These are phyloP conservation scores for Lanius collurio DNA, from an alignment of 2,113 vertebrate genomes.

Conservation along the genomic window DNA sequence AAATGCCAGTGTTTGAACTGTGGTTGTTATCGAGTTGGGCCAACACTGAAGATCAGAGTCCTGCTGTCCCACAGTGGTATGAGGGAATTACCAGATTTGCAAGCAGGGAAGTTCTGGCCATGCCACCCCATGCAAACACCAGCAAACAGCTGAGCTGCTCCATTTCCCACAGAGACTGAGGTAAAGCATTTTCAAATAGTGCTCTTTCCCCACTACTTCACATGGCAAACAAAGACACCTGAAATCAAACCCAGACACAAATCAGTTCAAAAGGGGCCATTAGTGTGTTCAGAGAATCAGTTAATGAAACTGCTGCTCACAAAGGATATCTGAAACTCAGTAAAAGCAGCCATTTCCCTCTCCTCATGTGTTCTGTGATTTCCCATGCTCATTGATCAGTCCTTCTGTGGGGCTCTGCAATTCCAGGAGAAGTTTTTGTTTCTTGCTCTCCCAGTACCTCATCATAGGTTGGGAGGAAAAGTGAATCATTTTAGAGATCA, in stretches of 20 bases:
- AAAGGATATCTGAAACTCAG: not conserved
- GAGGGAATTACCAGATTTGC: not conserved
- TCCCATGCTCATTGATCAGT: not conserved
- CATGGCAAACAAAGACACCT: not conserved
- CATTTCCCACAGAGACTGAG: not conserved
- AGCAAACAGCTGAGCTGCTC: not conserved
- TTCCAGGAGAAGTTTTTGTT: not conserved
- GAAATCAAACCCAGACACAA: not conserved
- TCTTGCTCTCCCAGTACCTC: not conserved
- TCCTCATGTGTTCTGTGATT: not conserved
- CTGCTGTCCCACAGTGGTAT: not conserved
- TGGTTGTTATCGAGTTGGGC: not conserved
- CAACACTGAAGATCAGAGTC: not conserved
- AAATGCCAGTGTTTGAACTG: not conserved
- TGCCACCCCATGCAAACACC: not conserved
- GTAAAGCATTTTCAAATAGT: not conserved
- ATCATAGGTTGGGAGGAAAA: not conserved
- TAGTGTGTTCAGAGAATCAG: not conserved
- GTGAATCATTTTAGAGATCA: not conserved
- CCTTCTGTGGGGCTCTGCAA: not conserved
- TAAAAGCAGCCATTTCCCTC: not conserved
- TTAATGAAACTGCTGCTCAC: not conserved
- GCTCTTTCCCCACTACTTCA: not conserved
- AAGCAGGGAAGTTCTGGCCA: not conserved
- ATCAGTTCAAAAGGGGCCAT: not conserved